Percentiles rank a stretch among this genome's conserved stretches.
These are phyloP conservation scores for Percopsis omiscomaycus DNA, from an alignment of 2,797 vertebrate species.

Conservation along the genomic window DNA sequence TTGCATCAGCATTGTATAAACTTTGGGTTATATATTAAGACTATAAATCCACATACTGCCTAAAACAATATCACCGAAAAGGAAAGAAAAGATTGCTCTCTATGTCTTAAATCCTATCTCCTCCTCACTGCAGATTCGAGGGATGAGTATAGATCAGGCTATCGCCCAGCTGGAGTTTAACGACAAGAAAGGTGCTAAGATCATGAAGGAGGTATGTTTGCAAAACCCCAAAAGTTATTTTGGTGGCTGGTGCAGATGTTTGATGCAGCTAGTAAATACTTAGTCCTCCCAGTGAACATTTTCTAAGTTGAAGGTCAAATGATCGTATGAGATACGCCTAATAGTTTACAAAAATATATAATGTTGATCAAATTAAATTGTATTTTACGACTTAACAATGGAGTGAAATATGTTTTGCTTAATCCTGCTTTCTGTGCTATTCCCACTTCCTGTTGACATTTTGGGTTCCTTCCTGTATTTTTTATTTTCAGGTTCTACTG, in stretches of 20 bases:
- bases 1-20: too few species aligned
- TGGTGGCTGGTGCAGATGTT: too few species aligned
- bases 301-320: too few species aligned
- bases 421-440: neutral
- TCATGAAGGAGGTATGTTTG: conserved; percentile 87
- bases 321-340: too few species aligned
- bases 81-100: neutral
- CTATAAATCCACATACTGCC: neutral
- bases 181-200: conserved; percentile 95
- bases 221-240: neutral
- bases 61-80: neutral
- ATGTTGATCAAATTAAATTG: too few species aligned
- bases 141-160: conserved; percentile 93
- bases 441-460: neutral
- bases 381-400: neutral
- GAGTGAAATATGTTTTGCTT: neutral
- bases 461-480: neutral
- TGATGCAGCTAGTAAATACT: neutral
- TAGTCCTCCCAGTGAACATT: neutral
- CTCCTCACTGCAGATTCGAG: conserved; percentile 77
- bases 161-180: conserved; percentile 90
- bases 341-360: too few species aligned
- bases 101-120: neutral
- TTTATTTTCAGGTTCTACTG: conserved; percentile 81
- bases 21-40: too few species aligned